Evolutionary conservation across 2,113 vertebrate genomes (phyloP).

Genomic region (Ginglymostoma cirratum): DNA sequence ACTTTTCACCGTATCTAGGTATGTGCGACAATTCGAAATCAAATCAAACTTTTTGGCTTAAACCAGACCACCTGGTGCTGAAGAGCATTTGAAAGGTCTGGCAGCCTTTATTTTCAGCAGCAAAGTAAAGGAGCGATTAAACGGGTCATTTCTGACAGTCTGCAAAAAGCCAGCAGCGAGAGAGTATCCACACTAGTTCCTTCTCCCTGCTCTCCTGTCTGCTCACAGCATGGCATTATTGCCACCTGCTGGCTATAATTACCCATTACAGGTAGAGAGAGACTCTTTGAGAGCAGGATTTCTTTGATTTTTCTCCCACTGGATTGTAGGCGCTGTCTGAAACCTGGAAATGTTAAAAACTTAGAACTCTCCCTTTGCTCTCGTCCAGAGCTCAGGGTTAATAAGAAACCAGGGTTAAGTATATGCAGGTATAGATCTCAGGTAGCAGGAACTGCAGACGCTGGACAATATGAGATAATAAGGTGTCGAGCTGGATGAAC

Average conservation of each 20-base stretch:
- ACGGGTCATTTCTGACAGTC: not conserved
- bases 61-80: not conserved
- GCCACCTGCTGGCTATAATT: constrained; percentile 20
- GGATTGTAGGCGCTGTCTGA: not conserved
- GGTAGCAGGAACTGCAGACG: no score
- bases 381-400: not conserved
- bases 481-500: no score
- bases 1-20: no score
- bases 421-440: not conserved
- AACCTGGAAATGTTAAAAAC: not conserved
- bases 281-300: no score
- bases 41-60: no score
- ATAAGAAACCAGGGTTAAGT: not conserved
- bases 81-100: not conserved
- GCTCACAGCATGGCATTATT: not conserved
- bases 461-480: no score
- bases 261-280: not conserved
- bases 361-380: not conserved
- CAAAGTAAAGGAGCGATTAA: not conserved
- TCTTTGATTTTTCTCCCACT: not conserved
- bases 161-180: not conserved
- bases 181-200: no score
- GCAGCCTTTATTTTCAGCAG: not conserved
- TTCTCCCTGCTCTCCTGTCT: not conserved
- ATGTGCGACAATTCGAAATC: no score